These are phyloP conservation scores for Catostylus mosaicus DNA, from an alignment of 30 jellyfish, hydroid and myxozoan genomes.

Conservation along the genomic window DNA sequence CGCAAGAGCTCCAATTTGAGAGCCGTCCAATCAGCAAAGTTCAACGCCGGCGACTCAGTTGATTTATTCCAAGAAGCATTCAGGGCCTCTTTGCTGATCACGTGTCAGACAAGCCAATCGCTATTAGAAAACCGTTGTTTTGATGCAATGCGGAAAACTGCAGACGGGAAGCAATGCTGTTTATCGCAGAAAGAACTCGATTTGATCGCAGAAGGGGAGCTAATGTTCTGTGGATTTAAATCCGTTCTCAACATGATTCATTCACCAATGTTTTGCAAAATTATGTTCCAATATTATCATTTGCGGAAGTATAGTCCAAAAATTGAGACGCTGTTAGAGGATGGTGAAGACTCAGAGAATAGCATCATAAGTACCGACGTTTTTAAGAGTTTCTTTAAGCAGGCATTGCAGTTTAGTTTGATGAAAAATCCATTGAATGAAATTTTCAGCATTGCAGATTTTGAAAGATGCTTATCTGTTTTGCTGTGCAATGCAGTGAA, in stretches of 20 bases:
- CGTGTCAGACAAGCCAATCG: slow-evolving; percentile 17
- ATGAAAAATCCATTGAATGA: slow-evolving; percentile 24
- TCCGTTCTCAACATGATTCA: slow-evolving; percentile 34
- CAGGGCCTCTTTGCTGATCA: neutral
- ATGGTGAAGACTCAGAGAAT: slow-evolving; percentile 1
- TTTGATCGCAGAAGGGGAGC: slow-evolving; percentile 11
- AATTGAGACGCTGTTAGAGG: slow-evolving; percentile 1
- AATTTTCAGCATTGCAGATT: slow-evolving; percentile 17
- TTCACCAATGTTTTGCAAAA: slow-evolving; percentile 43
- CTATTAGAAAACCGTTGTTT: neutral
- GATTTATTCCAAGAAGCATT: slow-evolving; percentile 30
- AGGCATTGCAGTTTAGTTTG: slow-evolving; percentile 25
- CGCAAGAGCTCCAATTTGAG: slow-evolving; percentile 24
- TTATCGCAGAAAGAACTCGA: slow-evolving; percentile 31
- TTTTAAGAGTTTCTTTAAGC: slow-evolving; percentile 18
- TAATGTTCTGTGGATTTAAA: slow-evolving; percentile 44
- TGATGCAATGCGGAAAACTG: slow-evolving; percentile 8
- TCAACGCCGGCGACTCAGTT: slow-evolving; percentile 46
- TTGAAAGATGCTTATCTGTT: slow-evolving; percentile 44
- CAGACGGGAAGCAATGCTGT: slow-evolving; percentile 1
- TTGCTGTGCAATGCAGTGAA: slow-evolving; percentile 13
- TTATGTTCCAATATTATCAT: slow-evolving; percentile 52
- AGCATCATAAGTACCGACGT: neutral
- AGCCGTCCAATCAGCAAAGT: slow-evolving; percentile 30
- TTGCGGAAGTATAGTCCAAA: slow-evolving; percentile 18